Conservation (phyloP, 2,797 vertebrate genomes). For the Emydoidea blandingii region DNA sequence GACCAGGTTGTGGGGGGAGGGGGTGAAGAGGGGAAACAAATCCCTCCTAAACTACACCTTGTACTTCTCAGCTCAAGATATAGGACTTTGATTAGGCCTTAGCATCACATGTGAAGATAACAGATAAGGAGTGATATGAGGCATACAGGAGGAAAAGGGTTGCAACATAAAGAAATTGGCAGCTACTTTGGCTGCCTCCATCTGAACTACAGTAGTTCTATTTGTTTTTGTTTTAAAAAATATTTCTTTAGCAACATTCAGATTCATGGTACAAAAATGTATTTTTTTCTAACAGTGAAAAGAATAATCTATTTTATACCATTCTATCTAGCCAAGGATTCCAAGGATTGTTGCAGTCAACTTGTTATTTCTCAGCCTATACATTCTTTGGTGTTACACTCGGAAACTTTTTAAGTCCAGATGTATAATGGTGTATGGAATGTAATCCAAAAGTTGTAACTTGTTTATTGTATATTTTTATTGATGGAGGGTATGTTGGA, state of each 20-base stretch:
- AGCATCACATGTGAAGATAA: not conserved
- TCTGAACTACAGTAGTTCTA: not conserved
- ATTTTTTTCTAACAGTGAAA: not conserved
- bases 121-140: not conserved
- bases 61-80: not conserved
- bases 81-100: not conserved
- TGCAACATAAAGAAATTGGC: not conserved
- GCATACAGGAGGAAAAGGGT: not conserved
- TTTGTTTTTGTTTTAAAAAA: not conserved
- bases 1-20: not conserved
- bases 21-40: not conserved
- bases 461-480: slow-evolving; percentile 30
- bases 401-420: slow-evolving; percentile 5
- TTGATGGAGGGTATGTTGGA: not conserved
- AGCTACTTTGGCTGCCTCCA: not conserved
- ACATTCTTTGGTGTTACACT: not conserved
- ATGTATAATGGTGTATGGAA: slow-evolving; percentile 24
- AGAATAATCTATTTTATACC: not conserved
- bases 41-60: not conserved
- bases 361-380: not conserved
- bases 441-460: slow-evolving; percentile 31
- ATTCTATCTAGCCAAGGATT: not conserved
- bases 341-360: not conserved
- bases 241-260: not conserved
- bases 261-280: not conserved